Base-by-base conservation (phyloP, 2,113 vertebrate species). In the Cynopterus brachyotis region DNA sequence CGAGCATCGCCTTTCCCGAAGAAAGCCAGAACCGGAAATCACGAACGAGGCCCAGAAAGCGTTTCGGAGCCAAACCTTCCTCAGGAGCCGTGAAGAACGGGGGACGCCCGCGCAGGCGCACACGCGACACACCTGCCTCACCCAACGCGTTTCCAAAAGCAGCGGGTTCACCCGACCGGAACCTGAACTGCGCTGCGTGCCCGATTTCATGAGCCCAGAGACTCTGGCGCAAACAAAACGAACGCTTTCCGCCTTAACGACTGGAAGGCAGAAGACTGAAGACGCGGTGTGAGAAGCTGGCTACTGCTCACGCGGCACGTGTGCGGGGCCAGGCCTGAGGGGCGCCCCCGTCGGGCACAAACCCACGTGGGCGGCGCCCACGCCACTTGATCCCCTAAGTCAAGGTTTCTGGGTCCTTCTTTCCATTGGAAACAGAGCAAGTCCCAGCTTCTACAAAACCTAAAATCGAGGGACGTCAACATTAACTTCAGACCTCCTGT, bases 401-500 rank as follows among this genome's bases (percentile, higher is more conserved):
- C 28, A 19, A 78, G 80, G 57, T 24, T 78, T 75, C 75, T 0
- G 12, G 30, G 64, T 91, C 84, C n/a, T 32, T 92, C 95, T 72
- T 89, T 37, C 73, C 83, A 28, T 6, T 4, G 45, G 37, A 57
- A 87, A 69, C 0, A 4, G 13, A 84, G 28, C 13, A 1, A 72
- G 67, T 66, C 57, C 40, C 67, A 40, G 35, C 2, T 69, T 32
- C 1, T 62, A 42, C 9, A 80, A 7, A 11, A 9, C 6, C 83
- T 57, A 22, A 26, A 32, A 17, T 22, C 32, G 1, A 13, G 2
- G 3, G 19, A 42, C 28, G 2, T 20, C 11, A 2, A 19, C 20
- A 12, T 16, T 26, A 26, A 9, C 1, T 30, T 20, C 3, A 17
- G 42, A 10, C 11, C 9, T 2, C 47, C 17, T 1, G 15, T 1